A percentile compares a stretch with the other conserved stretches of the same genome.
phyloP scores from a whole-genome alignment of 2,797 vertebrate genomes.

The Dromococcyx pavoninus region DNA sequence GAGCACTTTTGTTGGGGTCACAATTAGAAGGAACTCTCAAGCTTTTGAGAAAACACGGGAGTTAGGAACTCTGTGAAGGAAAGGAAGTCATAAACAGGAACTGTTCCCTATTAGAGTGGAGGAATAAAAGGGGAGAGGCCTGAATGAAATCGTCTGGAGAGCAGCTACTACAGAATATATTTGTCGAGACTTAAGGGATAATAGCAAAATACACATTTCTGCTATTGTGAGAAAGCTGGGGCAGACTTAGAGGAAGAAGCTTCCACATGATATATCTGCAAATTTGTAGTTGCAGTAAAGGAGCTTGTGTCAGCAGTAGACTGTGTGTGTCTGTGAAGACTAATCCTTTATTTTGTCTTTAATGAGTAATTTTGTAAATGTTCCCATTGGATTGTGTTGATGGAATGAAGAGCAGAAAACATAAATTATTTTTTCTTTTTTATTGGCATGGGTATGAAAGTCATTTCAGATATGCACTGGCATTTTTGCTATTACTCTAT shows the following conservation, averaged over 20 bases:
- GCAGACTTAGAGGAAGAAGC: background rate
- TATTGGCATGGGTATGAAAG: background rate
- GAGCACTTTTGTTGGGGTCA: constrained; percentile 51
- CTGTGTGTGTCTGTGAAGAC: background rate
- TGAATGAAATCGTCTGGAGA: constrained; percentile 12
- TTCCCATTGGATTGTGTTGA: background rate
- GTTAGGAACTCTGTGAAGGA: constrained; percentile 40
- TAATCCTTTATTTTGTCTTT: constrained; percentile 39
- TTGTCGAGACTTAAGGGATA: background rate
- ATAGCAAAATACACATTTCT: background rate
- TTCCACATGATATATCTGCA: background rate
- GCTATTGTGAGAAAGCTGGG: background rate
- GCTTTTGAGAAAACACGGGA: constrained; percentile 54
- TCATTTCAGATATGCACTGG: background rate
- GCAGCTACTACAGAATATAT: constrained; percentile 9
- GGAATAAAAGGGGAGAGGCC: constrained; percentile 27
- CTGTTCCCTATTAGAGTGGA: constrained; percentile 35
- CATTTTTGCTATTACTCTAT: background rate
- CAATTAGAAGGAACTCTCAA: constrained; percentile 64
- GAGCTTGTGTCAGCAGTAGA: constrained; percentile 15
- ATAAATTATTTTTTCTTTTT: background rate
- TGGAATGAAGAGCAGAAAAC: background rate
- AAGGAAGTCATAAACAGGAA: constrained; percentile 63
- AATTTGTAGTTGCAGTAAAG: background rate
- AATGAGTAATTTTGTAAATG: constrained; percentile 1